phyloP scores from a whole-genome alignment of 2,797 vertebrate genomes.

The Melanogrammus aeglefinus region DNA sequence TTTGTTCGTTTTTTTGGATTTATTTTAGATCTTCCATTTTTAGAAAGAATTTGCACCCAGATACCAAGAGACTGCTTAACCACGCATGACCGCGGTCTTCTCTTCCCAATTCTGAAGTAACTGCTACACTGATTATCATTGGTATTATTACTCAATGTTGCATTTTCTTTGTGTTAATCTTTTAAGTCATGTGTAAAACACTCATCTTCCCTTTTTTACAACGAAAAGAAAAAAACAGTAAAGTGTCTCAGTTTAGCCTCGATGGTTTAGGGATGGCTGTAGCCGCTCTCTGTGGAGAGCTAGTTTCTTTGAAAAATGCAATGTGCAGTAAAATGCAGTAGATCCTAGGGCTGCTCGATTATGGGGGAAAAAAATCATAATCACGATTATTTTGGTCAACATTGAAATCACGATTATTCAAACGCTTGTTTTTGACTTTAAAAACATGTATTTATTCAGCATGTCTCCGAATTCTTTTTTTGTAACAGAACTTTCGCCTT shows the following conservation, averaged over 20 bases:
- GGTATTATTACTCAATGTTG: slow-evolving; percentile 68
- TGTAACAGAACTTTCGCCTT: too few species aligned
- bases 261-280: slow-evolving; percentile 69
- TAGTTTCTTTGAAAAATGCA: slow-evolving; percentile 59
- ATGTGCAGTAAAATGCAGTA: slow-evolving; percentile 68
- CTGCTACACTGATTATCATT: slow-evolving; percentile 86
- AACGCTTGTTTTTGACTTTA: too few species aligned
- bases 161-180: slow-evolving; percentile 48
- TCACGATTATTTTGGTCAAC: too few species aligned
- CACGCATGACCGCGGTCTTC: slow-evolving; percentile 85
- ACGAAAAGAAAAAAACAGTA: slow-evolving; percentile 39
- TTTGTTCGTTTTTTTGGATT: slow-evolving; percentile 38
- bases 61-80: slow-evolving; percentile 77
- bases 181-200: slow-evolving; percentile 65
- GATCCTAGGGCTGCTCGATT: slow-evolving; percentile 40
- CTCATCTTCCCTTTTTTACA: slow-evolving; percentile 36
- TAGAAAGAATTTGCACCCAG: slow-evolving; percentile 57
- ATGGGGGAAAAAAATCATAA: too few species aligned
- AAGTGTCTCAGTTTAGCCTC: slow-evolving; percentile 61
- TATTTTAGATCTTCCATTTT: slow-evolving; percentile 43
- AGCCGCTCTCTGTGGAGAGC: slow-evolving; percentile 58
- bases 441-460: too few species aligned
- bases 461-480: too few species aligned
- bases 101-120: slow-evolving; percentile 57
- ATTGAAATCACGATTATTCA: too few species aligned